A percentile compares a stretch with the other conserved stretches of the same genome.
Conservation (phyloP, 2,797 vertebrate species). For the Brachymystax lenok region DNA sequence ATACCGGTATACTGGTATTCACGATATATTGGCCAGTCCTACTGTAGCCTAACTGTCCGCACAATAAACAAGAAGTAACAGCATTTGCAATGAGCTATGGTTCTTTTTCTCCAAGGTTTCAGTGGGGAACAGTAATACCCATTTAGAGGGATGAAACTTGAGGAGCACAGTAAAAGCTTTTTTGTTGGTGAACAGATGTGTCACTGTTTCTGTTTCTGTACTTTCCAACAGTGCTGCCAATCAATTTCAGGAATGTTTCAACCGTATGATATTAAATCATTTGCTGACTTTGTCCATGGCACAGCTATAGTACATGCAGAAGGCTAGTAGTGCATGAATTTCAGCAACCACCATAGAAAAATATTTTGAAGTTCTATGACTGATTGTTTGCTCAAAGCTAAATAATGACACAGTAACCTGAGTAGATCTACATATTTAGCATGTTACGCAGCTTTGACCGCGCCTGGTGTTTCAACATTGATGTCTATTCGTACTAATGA, state of each 20-base stretch:
- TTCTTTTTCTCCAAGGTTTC: not conserved
- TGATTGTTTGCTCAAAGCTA: not conserved
- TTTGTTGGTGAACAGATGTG: slow-evolving; percentile 48
- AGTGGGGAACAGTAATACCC: not conserved
- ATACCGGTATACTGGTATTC: too few relatives aligned
- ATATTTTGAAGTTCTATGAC: not conserved
- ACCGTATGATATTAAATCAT: slow-evolving; percentile 11
- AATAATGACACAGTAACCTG: not conserved
- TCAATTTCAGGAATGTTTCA: slow-evolving; percentile 38
- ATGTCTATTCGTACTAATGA: slow-evolving; percentile 1
- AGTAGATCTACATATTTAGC: not conserved
- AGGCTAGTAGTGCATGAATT: not conserved
- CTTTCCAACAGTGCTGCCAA: slow-evolving; percentile 21
- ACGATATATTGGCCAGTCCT: too few relatives aligned
- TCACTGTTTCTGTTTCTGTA: slow-evolving; percentile 27
- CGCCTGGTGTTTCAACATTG: not conserved
- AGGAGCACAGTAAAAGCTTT: slow-evolving; percentile 13
- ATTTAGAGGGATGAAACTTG: slow-evolving; percentile 25
- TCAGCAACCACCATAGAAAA: not conserved
- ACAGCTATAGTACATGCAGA: not conserved
- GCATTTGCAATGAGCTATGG: not conserved
- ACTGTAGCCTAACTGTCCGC: not conserved
- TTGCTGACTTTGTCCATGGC: not conserved
- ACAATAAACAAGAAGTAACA: not conserved
- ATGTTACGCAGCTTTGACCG: slow-evolving; percentile 7